These are phyloP conservation scores for Telenomus remus DNA, from an alignment of 1,140 invertebrate genomes.

Conservation along the genomic window DNA sequence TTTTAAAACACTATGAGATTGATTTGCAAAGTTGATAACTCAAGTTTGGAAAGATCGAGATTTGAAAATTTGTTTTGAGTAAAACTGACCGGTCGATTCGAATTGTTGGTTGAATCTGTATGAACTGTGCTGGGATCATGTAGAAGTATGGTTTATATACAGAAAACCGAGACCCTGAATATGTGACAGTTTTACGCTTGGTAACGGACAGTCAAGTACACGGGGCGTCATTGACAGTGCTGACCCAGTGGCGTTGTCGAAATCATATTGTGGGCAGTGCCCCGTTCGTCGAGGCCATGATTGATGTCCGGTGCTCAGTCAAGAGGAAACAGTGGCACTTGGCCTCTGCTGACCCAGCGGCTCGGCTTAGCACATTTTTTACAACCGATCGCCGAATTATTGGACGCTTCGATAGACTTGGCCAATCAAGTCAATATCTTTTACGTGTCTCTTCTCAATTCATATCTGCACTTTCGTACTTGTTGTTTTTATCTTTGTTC, in stretches of 20 bases:
- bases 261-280: slow-evolving; percentile 19
- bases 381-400: background rate
- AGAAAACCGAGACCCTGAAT: slow-evolving; percentile 54
- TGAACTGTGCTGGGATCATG: slow-evolving; percentile 29
- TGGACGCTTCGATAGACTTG: background rate
- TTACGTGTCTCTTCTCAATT: background rate
- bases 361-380: slow-evolving; percentile 1
- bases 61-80: background rate
- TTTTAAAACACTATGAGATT: too few species aligned
- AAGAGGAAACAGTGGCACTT: background rate
- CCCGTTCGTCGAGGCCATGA: slow-evolving; percentile 4
- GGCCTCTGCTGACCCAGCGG: background rate
- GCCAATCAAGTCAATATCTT: background rate
- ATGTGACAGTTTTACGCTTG: slow-evolving; percentile 61
- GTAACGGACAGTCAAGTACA: slow-evolving; percentile 62
- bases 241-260: slow-evolving; percentile 6
- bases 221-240: slow-evolving; percentile 60
- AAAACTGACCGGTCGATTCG: too few species aligned
- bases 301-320: slow-evolving; percentile 13
- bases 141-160: slow-evolving; percentile 57
- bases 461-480: background rate
- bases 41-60: background rate
- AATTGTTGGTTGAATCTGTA: too few species aligned
- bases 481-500: too few species aligned
- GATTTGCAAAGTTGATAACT: too few species aligned